These are phyloP conservation scores for Drosophila birchii DNA, from an alignment of 2,888 invertebrate genomes.

Conservation along the genomic window DNA sequence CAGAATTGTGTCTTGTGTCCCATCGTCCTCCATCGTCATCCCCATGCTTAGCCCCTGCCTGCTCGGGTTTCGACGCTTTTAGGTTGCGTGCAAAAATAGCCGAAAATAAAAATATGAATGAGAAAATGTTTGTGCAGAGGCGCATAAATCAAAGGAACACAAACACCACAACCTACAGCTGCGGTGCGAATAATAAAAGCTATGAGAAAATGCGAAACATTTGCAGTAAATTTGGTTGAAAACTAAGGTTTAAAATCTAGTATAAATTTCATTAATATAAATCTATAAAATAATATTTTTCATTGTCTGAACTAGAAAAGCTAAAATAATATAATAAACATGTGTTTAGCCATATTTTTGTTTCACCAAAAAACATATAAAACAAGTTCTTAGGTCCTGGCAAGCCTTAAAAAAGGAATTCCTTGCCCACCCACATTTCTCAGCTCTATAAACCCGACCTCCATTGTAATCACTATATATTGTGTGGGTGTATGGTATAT, in stretches of 20 bases:
- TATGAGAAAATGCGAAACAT: neutral
- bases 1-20: conserved; percentile 57
- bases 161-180: conserved; percentile 20
- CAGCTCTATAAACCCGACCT: neutral
- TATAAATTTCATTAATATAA: neutral
- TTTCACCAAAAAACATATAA: neutral
- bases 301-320: too few species aligned
- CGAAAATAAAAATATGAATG: conserved; percentile 48
- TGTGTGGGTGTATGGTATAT: conserved; percentile 16
- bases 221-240: neutral
- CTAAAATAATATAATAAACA: neutral
- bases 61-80: conserved; percentile 21
- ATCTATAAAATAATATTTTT: neutral
- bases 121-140: conserved; percentile 53
- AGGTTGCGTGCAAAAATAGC: conserved; percentile 67
- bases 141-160: conserved; percentile 62
- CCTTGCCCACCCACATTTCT: neutral
- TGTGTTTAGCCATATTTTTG: neutral
- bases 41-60: neutral
- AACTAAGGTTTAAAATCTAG: neutral
- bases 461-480: conserved; percentile 7
- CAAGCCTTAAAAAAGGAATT: too few species aligned
- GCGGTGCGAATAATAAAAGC: neutral
- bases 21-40: neutral
- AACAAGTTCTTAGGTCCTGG: neutral